Evolutionary conservation across 2,113 vertebrate genomes (phyloP), one percentile per base, ranked within the genome.

Genomic region (Paedocypris sp.): DNA sequence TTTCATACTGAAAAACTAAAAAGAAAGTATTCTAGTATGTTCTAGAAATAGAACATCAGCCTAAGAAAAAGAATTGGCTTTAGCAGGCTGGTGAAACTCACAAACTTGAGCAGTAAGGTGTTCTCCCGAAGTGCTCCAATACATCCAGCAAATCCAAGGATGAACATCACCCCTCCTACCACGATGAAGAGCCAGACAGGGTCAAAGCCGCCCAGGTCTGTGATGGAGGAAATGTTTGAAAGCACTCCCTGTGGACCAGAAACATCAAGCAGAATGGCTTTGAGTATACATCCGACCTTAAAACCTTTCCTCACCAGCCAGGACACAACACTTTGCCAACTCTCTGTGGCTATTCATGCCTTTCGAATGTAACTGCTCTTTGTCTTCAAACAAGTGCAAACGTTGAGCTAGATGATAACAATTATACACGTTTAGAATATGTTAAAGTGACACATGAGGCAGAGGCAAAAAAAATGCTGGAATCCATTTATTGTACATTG

Each of bases 181-280:
- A 94, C 91, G 3, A 94, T 89, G 60, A 94, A 94, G 61, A 94
- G 86, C 91, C 91, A 94, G 39, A 94, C 91, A 0, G 91, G 91
- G 76, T 93, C 91, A 2, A 94, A 90, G 41, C 91, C 91, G 3
- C 89, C 88, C 6, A 94, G 82, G 69, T 94, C 90, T 7, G 91
- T 93, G 81, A 94, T 91, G 25, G 88, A 88, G 0, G 90, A 90
- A 70, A 93, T 83, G 74, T 94, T 94, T 71, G 89, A 88, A 75
- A 94, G 86, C 28, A 93, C 90, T 0, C 91, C 91, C 91, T 94
- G 74, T 16, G 28, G 60, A 22, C 35, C 51, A 49, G 13, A 38
- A 48, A 52, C 10, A 53, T 22, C 7, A 48, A 15, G 38, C 28
- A 31, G 31, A 39, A 12, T 9, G 19, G 12, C 19, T 26, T 20